Base-by-base conservation (phyloP, 2,113 vertebrate species). In the Odontophorus gujanensis region DNA sequence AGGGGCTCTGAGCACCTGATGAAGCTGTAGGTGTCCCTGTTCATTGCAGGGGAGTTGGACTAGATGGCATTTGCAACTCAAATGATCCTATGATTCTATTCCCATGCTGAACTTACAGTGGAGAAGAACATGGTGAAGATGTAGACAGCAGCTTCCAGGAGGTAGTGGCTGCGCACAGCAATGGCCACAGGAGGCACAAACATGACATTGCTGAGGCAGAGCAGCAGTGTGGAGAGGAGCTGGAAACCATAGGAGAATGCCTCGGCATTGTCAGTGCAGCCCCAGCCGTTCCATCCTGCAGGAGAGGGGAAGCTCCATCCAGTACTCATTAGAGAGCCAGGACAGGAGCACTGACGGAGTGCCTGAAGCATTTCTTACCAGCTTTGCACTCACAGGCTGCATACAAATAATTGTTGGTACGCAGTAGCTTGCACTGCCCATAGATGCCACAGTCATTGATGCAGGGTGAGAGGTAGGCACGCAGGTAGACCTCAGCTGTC, bases 51-150 rank as follows among this genome's bases (percentile, higher is more conserved):
- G 26, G 26, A 28, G 15, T 28, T 53, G 51, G 51, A 53, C 51
- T 17, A 53, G 51, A 30, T 53, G 51, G 30, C 51, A 53, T 30
- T 53, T 53, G 26, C 51, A 53, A 53, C 26, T 53, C 51, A 53
- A 53, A 53, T 17, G 51, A 28, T 53, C 51, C 51, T 10, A 53
- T 7, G 9, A 53, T 53, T 30, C 30, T 2, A 0, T 40, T n/a
- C 30, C 7, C 22, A 19, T 1, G 2, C 11, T 4, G 4, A 0
- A 65, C 99, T 98, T 96, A 99, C 99, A 14, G 99, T 99, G 80
- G 99, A 99, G 97, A 99, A 99, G 98, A 99, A 99, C 99, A 99
- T 99, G 92, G 99, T 99, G 97, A 99, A 99, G 92, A 99, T 98
- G 95, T 99, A 99, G 95, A 99, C 98, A 0, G 99, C 98, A 9